Conservation (phyloP, 92 coral and sea anemone species). For the Zoanthus sansibaricus region DNA sequence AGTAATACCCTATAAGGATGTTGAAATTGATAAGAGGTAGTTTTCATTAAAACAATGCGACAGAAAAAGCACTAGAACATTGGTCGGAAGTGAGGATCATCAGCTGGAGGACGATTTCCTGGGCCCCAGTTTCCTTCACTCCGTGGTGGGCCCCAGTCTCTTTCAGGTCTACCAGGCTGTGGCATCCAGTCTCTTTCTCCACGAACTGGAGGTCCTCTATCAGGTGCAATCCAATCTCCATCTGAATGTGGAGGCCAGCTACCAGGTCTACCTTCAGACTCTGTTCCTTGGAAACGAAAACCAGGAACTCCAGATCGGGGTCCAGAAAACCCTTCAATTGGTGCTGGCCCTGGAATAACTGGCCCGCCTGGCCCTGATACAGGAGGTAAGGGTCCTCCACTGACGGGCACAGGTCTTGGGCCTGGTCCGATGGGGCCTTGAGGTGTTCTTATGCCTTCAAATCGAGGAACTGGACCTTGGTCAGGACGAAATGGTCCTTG, state of each 20-base stretch:
- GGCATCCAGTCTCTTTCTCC: conserved; percentile 97
- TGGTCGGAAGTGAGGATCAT: conserved; percentile 87
- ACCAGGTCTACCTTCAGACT: conserved; percentile 75
- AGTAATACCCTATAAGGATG: not conserved
- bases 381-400: conserved; percentile 40
- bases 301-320: conserved; percentile 84
- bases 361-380: conserved; percentile 51
- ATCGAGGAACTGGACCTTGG: conserved; percentile 84
- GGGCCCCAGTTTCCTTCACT: conserved; percentile 79
- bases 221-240: conserved; percentile 90
- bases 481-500: conserved; percentile 85
- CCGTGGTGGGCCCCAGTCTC: conserved; percentile 95
- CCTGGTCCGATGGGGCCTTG: conserved; percentile 75
- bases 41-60: not conserved
- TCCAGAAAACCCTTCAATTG: conserved; percentile 82
- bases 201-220: conserved; percentile 89
- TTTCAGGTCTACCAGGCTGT: conserved; percentile 87
- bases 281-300: conserved; percentile 85
- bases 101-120: conserved; percentile 83
- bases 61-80: conserved; percentile 59
- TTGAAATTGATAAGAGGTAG: not conserved
- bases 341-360: conserved; percentile 66
- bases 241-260: conserved; percentile 89
- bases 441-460: conserved; percentile 83
- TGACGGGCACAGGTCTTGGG: conserved; percentile 52